phyloP scores from a whole-genome alignment of 2,888 invertebrate genomes.

The Spisula subtruncata region DNA sequence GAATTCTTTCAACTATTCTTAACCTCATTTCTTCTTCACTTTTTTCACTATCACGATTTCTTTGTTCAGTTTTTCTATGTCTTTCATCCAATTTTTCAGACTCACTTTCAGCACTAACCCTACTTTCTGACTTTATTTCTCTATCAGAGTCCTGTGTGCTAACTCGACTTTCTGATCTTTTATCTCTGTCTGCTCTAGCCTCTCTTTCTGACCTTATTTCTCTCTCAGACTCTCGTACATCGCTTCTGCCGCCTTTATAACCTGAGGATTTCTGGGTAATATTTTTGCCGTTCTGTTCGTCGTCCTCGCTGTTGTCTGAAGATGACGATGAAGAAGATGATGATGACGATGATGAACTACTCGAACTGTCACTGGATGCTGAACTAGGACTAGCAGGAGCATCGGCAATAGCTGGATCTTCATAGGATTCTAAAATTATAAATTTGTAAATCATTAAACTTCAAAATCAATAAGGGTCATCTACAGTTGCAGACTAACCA shows the following conservation, averaged over 20 bases:
- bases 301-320: conserved; percentile 60
- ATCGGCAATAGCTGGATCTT: conserved; percentile 57
- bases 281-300: neutral
- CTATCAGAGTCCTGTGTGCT: conserved; percentile 27
- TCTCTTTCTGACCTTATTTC: neutral
- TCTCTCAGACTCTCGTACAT: conserved; percentile 22
- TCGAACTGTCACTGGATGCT: conserved; percentile 58
- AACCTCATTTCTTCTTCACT: conserved; percentile 51
- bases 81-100: neutral
- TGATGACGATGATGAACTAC: conserved; percentile 57
- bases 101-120: conserved; percentile 28
- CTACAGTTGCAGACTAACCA: too few relatives aligned
- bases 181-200: conserved; percentile 17
- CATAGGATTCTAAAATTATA: neutral
- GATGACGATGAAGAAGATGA: conserved; percentile 53
- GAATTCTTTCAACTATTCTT: conserved; percentile 37
- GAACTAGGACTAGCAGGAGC: conserved; percentile 42
- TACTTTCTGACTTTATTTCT: neutral
- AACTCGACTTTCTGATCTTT: neutral
- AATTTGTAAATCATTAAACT: neutral
- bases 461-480: too few relatives aligned
- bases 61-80: conserved; percentile 26
- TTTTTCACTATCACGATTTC: conserved; percentile 41
- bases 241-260: conserved; percentile 8
- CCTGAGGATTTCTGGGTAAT: conserved; percentile 14